Base-by-base conservation (phyloP, 2,113 vertebrate genomes). In the Lonchura striata region DNA sequence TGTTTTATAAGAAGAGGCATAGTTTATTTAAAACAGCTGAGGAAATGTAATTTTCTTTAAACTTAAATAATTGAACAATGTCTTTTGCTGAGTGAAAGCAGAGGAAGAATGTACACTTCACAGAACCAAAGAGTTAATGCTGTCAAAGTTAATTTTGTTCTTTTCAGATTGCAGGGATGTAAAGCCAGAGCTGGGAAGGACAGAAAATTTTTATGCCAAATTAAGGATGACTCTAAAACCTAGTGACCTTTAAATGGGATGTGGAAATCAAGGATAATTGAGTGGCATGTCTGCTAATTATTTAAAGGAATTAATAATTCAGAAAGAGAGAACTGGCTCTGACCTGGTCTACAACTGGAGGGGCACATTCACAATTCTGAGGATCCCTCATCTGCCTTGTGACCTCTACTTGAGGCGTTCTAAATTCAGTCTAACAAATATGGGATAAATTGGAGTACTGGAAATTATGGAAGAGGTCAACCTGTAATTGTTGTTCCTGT, bases 211-310 rank as follows among this genome's bases (percentile, higher is more conserved):
- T 91, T 89, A 94, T 91, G 95, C 83, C 91, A 95, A 96, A 96
- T 96, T 95, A 97, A 97, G 53, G 68, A 83, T 94, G 92, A 88
- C 75, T 96, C 90, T 91, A 87, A 95, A 97, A 97, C 94, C 94
- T 88, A 94, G 88, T 94, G 92, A 97, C 97, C 96, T 97, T 97
- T 97, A 94, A 96, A 97, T 97, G 93, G 83, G 75, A 95, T 88
- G 83, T 93, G 92, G 94, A 97, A 95, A 97, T 95, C 88, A 90
- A 86, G 68, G 75, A 88, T 96, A 97, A 97, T 94, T 97, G 96
- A 95, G 90, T 96, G 95, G 68, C 94, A 83, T 97, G 95, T 91
- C 94, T 96, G 77, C 88, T 97, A 97, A 97, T 97, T 96, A 96
- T 94, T 93, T 96, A 94, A 95, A 94, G 63, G 78, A 87, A 96